A percentile compares a stretch with the other conserved stretches of the same genome.
phyloP scores from a whole-genome alignment of 2,888 invertebrate species.

The Ichneumoninae sp. region DNA sequence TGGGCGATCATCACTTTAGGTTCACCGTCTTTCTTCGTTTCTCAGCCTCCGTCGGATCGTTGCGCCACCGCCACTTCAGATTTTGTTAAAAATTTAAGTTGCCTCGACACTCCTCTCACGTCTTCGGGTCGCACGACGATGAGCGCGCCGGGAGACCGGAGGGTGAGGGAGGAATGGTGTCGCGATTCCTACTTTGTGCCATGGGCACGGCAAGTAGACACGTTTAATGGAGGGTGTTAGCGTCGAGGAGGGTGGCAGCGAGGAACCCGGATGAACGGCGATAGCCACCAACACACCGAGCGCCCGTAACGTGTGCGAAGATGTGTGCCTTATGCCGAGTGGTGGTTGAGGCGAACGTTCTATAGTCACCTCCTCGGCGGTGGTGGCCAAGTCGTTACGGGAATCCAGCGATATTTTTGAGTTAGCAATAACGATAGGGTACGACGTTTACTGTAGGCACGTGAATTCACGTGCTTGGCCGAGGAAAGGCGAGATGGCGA shows the following conservation, averaged over 20 bases:
- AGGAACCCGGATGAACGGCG: constrained; percentile 24
- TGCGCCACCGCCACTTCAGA: constrained; percentile 24
- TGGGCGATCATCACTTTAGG: background rate
- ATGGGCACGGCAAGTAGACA: constrained; percentile 44
- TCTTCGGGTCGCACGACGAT: constrained; percentile 37
- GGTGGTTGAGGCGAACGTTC: constrained; percentile 57
- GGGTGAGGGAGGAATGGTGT: background rate
- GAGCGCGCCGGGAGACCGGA: constrained; percentile 30
- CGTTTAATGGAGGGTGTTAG: constrained; percentile 59
- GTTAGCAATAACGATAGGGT: constrained; percentile 65
- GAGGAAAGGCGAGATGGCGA: constrained; percentile 32
- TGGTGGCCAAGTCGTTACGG: constrained; percentile 61
- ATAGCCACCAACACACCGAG: constrained; percentile 15
- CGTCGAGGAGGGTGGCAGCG: constrained; percentile 14
- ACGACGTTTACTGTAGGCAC: constrained; percentile 56
- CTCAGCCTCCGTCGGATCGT: background rate
- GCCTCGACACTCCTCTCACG: constrained; percentile 18
- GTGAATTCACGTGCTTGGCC: constrained; percentile 44
- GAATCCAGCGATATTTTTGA: constrained; percentile 66
- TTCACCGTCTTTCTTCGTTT: background rate
- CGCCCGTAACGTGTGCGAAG: background rate
- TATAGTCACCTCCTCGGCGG: constrained; percentile 46
- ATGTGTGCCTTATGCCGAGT: constrained; percentile 33
- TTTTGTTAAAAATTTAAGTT: constrained; percentile 49
- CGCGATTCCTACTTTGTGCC: constrained; percentile 20